phyloP scores from a whole-genome alignment of 1,140 invertebrate genomes.

The Monochamus saltuarius region DNA sequence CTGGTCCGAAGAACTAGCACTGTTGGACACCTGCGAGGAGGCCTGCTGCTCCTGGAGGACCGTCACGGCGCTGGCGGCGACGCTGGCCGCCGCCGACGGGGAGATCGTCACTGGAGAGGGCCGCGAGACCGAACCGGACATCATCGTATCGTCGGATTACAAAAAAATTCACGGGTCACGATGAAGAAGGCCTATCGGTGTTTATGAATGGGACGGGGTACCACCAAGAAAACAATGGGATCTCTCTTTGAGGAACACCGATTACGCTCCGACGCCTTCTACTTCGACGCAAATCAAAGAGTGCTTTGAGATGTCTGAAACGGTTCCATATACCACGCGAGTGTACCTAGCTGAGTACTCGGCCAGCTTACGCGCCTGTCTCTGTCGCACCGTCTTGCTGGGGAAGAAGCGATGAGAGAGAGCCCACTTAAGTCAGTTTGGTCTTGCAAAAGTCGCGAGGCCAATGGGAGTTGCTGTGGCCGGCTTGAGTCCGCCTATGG shows the following conservation, averaged over 20 bases:
- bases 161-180: conserved; percentile 6
- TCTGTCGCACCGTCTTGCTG: conserved; percentile 10
- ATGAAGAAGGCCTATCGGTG: conserved; percentile 3
- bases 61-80: conserved; percentile 21
- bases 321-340: conserved; percentile 11
- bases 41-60: conserved; percentile 19
- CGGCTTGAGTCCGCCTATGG: conserved; percentile 27
- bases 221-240: conserved; percentile 34
- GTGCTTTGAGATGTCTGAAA: conserved; percentile 34
- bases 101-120: conserved; percentile 22
- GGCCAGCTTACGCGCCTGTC: conserved; percentile 13
- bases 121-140: conserved; percentile 30
- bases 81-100: conserved; percentile 33
- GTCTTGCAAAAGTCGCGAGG: conserved; percentile 1
- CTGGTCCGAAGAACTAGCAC: conserved; percentile 6
- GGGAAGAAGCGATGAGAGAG: conserved; percentile 4
- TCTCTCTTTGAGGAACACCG: conserved; percentile 24
- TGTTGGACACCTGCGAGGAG: background rate
- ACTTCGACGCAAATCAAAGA: conserved; percentile 43
- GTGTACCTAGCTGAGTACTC: conserved; percentile 3
- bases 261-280: conserved; percentile 30
- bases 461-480: conserved; percentile 19
- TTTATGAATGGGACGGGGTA: conserved; percentile 35
- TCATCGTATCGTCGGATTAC: conserved; percentile 23
- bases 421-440: conserved; percentile 20